Evolutionary conservation across 2,113 vertebrate species (phyloP), one percentile per base, ranked within the genome.

Genomic region (Bubalus kerabau): DNA sequence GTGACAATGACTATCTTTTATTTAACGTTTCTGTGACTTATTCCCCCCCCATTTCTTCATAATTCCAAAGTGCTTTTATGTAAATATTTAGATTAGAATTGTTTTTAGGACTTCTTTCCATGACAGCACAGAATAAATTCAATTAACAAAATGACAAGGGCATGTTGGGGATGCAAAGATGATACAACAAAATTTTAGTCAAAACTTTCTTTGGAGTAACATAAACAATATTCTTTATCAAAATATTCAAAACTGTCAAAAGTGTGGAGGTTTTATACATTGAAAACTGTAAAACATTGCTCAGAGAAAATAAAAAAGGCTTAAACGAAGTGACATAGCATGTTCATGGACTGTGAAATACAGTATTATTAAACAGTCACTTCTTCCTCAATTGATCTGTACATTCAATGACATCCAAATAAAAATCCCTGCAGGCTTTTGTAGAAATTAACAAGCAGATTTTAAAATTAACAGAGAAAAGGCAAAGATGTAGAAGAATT

Each of bases 161-260:
- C 56, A 17, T 84, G 23, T 74, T 59, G 24, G 26, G 83, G 0
- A 88, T 87, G 43, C 15, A 89, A 95, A 83, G n/a, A 86, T n/a
- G 48, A 26, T 62, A 17, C 10, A 57, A 88, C 94, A 83, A 12
- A 28, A 46, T 36, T 95, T 94, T 59, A 90, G 56, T 92, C 43
- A 78, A 94, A 97, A 83, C 30, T 67, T 95, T 67, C 40, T 91
- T 89, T 1, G 6, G 3, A 89, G 60, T 89, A 81, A 85, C n/a
- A 60, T 71, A 95, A 93, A 36, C 24, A 62, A 3, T 24, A 62
- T 59, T 64, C 21, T 62, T 91, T 88, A 81, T 48, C 36, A 82
- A 91, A 96, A 91, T 96, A 89, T 52, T 84, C 36, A 94, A 91
- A 93, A 46, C 48, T 84, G 13, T 82, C 36, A 94, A 62, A 96